phyloP scores from a whole-genome alignment of 2,113 vertebrate genomes.

The Serilophus lunatus region DNA sequence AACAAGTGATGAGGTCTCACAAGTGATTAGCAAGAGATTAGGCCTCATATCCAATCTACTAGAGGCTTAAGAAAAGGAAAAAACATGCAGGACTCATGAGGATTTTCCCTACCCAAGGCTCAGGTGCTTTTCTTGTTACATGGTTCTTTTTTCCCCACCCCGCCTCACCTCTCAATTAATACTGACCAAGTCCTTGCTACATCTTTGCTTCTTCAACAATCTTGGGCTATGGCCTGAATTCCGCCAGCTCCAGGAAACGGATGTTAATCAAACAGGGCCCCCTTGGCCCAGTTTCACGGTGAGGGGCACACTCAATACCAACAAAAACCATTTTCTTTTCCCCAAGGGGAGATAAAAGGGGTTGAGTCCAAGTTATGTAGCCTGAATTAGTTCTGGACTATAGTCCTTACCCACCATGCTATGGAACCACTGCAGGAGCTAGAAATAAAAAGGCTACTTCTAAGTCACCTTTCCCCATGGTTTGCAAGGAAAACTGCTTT shows the following conservation, averaged over 20 bases:
- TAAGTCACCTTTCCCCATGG: background rate
- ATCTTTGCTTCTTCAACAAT: background rate
- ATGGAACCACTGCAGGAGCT: background rate
- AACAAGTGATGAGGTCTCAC: too few relatives aligned
- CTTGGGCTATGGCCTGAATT: background rate
- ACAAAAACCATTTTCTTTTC: background rate
- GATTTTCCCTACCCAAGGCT: background rate
- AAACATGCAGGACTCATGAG: fast-evolving
- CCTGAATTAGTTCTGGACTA: background rate
- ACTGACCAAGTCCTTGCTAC: background rate
- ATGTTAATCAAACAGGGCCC: background rate
- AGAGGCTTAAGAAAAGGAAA: background rate
- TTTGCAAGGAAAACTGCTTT: too few relatives aligned
- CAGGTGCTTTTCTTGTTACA: background rate
- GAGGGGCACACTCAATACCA: background rate
- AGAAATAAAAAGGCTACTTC: background rate
- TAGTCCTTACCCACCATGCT: background rate
- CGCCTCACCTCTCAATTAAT: background rate
- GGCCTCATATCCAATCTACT: background rate
- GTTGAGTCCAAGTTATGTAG: fast-evolving
- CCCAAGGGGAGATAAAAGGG: background rate
- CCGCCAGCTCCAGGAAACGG: background rate
- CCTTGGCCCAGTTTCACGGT: background rate
- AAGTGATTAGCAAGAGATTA: background rate
- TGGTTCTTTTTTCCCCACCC: too few relatives aligned